Base-by-base conservation (phyloP, 2,888 invertebrate species). In the Cactoblastis cactorum region DNA sequence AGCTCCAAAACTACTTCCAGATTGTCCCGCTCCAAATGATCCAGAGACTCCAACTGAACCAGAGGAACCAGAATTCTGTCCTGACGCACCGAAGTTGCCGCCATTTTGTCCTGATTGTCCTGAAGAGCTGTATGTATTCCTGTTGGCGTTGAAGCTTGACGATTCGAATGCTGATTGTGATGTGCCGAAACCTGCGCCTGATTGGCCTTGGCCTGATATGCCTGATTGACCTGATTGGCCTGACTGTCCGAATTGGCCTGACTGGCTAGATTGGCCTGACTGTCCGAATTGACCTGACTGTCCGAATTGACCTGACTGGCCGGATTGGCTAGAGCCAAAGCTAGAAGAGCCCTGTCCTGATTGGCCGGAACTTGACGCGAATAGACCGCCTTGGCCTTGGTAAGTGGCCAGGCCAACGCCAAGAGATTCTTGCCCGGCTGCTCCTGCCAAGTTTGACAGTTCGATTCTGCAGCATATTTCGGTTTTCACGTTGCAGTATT, bases 381-480 rank as follows among this genome's bases (percentile, higher is more conserved):
- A 78, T 0, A 76, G 54, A 0, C 74, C 68, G 1, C 78, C 80
- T 45, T 79, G 75, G 55, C 74, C 74, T 1, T 74, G 64, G 70
- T 59, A 78, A 11, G 79, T 76, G 5, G 75, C 77, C 1, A 78
- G 74, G 2, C 78, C 81, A 0, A 75, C 69, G 50, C 80, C 80
- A 1, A 76, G 65, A 9, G 75, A 71, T 0, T 77, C 76, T 47
- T 81, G 78, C 47, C 60, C 67, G 14, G 71, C 71, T 34, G 71
- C 69, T 0, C 80, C 80, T 19, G 69, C 54, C 0, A 75, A 54
- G 1, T 75, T 62, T 18, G 78, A 62, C 9, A 78, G 65, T 53
- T 86, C 87, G 41, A 89, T 69, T 51, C 86, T 77, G 75, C 90
- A 90, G 82, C 90, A 90, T 53, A 87, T 78, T 69, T 90, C 90